These are phyloP conservation scores for Phortica magna DNA, from an alignment of 2,888 invertebrate genomes.

Conservation along the genomic window DNA sequence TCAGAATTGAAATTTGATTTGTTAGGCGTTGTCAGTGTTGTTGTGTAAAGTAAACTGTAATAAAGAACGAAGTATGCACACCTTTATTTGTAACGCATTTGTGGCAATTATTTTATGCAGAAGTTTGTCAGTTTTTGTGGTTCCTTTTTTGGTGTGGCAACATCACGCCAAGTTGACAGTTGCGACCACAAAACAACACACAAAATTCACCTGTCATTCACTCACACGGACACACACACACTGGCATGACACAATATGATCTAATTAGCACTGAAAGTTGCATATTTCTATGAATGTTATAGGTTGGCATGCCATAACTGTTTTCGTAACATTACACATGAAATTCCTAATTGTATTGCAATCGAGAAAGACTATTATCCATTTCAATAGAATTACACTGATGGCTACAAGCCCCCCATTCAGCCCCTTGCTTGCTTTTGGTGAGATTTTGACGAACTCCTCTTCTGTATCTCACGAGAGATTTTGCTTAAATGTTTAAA, in stretches of 20 bases:
- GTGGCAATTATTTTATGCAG: constrained; percentile 64
- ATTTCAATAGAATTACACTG: too few species aligned
- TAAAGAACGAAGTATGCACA: neutral
- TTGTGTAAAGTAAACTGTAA: constrained; percentile 35
- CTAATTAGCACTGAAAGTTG: neutral
- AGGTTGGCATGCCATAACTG: too few species aligned
- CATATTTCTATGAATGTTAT: too few species aligned
- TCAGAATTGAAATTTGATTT: constrained; percentile 56
- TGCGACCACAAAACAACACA: neutral
- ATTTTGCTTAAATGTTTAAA: too few species aligned
- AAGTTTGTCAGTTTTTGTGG: constrained; percentile 50
- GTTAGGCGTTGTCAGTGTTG: constrained; percentile 35
- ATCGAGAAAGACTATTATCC: too few species aligned
- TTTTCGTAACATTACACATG: too few species aligned
- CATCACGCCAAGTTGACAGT: constrained; percentile 6
- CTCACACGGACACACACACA: neutral
- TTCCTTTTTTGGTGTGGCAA: constrained; percentile 49
- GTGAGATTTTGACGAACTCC: too few species aligned
- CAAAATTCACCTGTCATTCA: neutral
- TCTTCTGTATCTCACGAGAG: too few species aligned
- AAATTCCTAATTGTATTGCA: too few species aligned
- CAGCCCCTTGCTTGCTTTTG: too few species aligned
- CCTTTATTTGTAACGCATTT: constrained; percentile 43
- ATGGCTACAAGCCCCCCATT: too few species aligned
- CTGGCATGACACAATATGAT: neutral